Evolutionary conservation across 1,140 invertebrate genomes (phyloP).

Genomic region (Drosophila subpulchrella): DNA sequence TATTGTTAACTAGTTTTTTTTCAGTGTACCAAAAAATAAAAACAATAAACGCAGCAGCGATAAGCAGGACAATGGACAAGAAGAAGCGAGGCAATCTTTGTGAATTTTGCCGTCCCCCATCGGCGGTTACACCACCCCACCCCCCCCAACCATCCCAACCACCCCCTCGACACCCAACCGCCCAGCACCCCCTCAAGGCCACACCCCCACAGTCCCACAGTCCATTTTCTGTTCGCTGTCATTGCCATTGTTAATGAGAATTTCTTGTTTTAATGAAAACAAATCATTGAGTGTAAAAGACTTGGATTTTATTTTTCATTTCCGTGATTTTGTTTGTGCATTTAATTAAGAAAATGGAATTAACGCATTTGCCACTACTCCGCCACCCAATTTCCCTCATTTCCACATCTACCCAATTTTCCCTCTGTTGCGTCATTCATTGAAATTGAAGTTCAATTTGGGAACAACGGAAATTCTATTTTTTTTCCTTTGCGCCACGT

Average conservation of each 20-base stretch:
- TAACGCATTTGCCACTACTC: slow-evolving; percentile 70
- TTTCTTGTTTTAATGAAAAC: slow-evolving; percentile 84
- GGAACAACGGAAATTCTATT: slow-evolving; percentile 34
- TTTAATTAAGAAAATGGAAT: slow-evolving; percentile 84
- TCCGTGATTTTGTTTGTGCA: slow-evolving; percentile 83
- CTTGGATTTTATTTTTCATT: slow-evolving; percentile 84
- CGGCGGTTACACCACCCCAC: slow-evolving; percentile 50
- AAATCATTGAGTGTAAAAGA: slow-evolving; percentile 84
- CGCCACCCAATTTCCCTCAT: not conserved
- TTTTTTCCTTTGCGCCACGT: slow-evolving; percentile 23
- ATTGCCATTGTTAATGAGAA: slow-evolving; percentile 84
- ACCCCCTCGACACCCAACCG: not conserved
- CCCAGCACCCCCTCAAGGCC: slow-evolving; percentile 9
- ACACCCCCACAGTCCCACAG: not conserved
- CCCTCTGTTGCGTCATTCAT: slow-evolving; percentile 37
- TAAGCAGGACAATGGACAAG: slow-evolving; percentile 65
- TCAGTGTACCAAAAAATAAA: slow-evolving; percentile 8
- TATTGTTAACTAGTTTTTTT: not conserved
- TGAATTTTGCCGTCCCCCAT: slow-evolving; percentile 53
- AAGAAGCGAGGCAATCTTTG: slow-evolving; percentile 33
- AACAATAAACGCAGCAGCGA: slow-evolving; percentile 38
- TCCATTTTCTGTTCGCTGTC: slow-evolving; percentile 66
- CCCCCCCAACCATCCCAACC: not conserved
- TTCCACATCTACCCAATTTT: not conserved
- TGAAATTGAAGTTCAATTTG: slow-evolving; percentile 61